Evolutionary conservation across 2,797 vertebrate species (phyloP), one percentile per base, ranked within the genome.

Genomic region (Myotis myotis): DNA sequence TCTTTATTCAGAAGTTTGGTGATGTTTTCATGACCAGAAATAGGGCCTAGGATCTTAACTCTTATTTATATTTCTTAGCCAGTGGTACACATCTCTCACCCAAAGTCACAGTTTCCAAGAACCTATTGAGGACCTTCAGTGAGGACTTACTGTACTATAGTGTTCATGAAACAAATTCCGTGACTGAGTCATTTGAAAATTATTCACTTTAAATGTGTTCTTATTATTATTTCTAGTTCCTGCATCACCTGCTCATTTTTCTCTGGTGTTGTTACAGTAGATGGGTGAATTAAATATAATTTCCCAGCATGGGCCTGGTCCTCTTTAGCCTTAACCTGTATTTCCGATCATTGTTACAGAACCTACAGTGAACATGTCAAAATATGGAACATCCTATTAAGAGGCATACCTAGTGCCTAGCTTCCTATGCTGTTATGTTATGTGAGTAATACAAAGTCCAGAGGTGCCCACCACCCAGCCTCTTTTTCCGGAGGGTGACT

Each of bases 381-480:
- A 51, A 53, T 71, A 90, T 78, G 83, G 94, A 96, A 83, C 87
- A 76, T 96, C 92, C 85, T 86, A 72, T 89, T 71, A 80, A 78
- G 74, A 90, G 47, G 9, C 2, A 33, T 93, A 72, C 81, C 70
- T 72, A 72, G 38, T 80, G 74, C 70, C 70, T 79, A 9, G 51
- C 94, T 94, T 95, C 92, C 93, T 87, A 38, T 4, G 3, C 9
- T 90, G 86, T 49, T 89, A 47, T 93, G 95, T 93, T 68, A 36
- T 93, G 19, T 92, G 82, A 97, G 91, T 90, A 96, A 97, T 86
- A 33, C 57, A 74, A 83, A 70, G 70, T 96, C 87, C 87, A 92
- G 62, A 74, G 75, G 81, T 88, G 87, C 74, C 23, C 51, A 41
- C 96, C 95, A 97, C 96, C 96, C 96, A 97, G 92, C 44, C 87